Evolutionary conservation across 2,113 vertebrate genomes (phyloP).

Genomic region (Sturnira hondurensis): DNA sequence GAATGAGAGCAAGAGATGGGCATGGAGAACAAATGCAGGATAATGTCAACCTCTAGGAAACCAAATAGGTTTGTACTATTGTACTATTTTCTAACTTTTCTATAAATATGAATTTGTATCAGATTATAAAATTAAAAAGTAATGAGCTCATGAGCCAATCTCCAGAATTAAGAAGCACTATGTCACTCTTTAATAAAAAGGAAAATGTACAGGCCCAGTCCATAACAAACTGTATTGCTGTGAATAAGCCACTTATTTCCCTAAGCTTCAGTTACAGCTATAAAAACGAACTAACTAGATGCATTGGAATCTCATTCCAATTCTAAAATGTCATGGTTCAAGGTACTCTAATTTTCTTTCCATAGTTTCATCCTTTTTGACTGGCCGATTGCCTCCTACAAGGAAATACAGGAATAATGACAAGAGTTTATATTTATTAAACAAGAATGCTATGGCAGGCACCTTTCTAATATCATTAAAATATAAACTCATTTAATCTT

Average conservation of each 20-base stretch:
- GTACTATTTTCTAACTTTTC: background rate
- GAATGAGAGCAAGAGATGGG: background rate
- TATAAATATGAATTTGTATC: background rate
- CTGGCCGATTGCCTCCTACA: background rate
- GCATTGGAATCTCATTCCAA: background rate
- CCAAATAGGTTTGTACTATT: no score
- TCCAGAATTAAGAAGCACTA: background rate
- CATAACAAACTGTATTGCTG: background rate
- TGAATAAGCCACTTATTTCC: conserved; percentile 4
- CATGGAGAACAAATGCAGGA: background rate
- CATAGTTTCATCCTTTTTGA: background rate
- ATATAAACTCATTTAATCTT: background rate
- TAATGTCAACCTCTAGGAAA: background rate
- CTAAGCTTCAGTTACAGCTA: background rate
- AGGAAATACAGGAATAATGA: background rate
- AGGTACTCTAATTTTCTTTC: background rate
- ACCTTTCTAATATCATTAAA: background rate
- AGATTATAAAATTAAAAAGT: background rate
- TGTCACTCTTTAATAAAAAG: background rate
- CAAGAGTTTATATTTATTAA: background rate
- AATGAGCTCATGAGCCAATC: background rate
- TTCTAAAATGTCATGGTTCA: background rate
- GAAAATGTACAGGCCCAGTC: background rate
- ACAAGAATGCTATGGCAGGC: background rate
- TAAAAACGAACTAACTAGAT: background rate